Evolutionary conservation across 2,888 invertebrate species (phyloP), one percentile per base, ranked within the genome.

Genomic region (Uloborus plumipes): DNA sequence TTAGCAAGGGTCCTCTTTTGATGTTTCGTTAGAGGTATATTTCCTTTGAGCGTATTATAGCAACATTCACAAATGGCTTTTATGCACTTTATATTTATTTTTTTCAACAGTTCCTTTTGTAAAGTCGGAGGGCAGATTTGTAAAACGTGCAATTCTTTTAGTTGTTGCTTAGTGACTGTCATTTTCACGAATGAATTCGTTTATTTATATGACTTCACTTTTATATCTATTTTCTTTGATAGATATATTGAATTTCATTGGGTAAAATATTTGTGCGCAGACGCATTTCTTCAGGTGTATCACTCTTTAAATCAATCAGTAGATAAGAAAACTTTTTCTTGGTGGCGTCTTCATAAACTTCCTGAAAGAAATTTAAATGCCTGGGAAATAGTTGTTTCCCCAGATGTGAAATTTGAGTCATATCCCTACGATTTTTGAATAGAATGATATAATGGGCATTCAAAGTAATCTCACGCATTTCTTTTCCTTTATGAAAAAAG

Each of bases 391-490:
- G 11, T 18, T 73, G 73, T 73, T 49, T 73, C 13, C 51, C 62
- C 31, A 73, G 51, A 31, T 53, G 62, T 4, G n/a, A 49, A 6
- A 73, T 51, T 15, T 73, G 73, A 16, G 20, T 31, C n/a, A 59
- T 14, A 39, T 66, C 66, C 11, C 39, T 31, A 14, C 39, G n/a
- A 66, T 66, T 66, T 18, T 70, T 70, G 31, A 77, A 71, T 20
- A 71, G 53, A 3, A 70, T 18, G 2, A 78, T 31, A 26, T 78
- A 78, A 4, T 71, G 50, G n/a, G 70, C 71, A 65, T 78, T 78
- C 13, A n/a, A n/a, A n/a, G n/a, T n/a, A n/a, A n/a, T n/a, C n/a
- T n/a, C n/a, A n/a, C n/a, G n/a, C n/a, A n/a, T n/a, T n/a, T n/a
- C n/a, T n/a, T n/a, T n/a, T n/a, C n/a, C n/a, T n/a, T n/a, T n/a